phyloP scores from a whole-genome alignment of 2,113 vertebrate species.

The Nothoprocta pentlandii region DNA sequence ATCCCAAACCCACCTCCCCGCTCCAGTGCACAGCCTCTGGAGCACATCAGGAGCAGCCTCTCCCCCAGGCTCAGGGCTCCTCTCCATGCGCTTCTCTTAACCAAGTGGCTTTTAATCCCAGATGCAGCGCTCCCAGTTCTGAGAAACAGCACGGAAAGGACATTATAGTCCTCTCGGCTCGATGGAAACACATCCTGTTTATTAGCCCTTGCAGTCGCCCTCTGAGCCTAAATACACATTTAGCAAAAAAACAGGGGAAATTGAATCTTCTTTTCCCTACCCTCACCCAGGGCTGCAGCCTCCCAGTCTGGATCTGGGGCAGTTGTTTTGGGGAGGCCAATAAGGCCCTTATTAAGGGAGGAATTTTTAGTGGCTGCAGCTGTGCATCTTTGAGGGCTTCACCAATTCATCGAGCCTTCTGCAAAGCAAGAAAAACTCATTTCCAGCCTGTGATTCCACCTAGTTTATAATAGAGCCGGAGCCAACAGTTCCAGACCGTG shows the following conservation, averaged over 20 bases:
- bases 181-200: constrained; percentile 30
- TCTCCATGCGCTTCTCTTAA: constrained; percentile 5
- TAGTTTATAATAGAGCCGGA: neutral
- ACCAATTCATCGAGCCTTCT: neutral
- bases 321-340: neutral
- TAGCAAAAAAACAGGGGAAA: neutral
- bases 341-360: neutral
- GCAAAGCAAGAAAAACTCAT: neutral
- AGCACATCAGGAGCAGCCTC: accelerated
- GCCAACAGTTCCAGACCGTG: neutral
- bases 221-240: neutral
- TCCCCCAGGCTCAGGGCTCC: neutral
- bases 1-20: neutral
- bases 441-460: neutral
- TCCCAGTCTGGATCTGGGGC: neutral
- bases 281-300: neutral
- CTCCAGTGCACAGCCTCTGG: neutral
- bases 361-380: neutral
- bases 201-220: neutral
- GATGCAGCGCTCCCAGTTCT: neutral
- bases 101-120: constrained; percentile 35
- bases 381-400: neutral
- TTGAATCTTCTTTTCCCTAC: accelerated
- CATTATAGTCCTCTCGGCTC: neutral
- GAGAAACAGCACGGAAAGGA: constrained; percentile 14